phyloP scores from a whole-genome alignment of 53 echinoderm and acorn worm genomes.

The Pentamera pediparva region DNA sequence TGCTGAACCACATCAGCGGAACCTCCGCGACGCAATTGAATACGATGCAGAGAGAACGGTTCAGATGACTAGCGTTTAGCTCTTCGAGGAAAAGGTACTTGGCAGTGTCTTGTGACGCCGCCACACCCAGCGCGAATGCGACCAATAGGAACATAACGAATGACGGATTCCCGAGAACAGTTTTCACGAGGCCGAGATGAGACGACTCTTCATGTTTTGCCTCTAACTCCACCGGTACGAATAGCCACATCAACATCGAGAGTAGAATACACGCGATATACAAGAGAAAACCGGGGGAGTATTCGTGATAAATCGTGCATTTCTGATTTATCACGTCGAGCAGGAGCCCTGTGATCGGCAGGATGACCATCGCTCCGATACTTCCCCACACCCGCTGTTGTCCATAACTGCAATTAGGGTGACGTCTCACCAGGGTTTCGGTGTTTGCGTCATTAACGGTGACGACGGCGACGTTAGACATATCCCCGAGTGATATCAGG shows the following conservation, averaged over 20 bases:
- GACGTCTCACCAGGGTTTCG: background rate
- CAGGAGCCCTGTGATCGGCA: background rate
- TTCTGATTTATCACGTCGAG: background rate
- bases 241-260: background rate
- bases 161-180: background rate
- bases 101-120: background rate
- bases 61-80: background rate
- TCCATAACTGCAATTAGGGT: background rate
- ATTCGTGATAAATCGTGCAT: background rate
- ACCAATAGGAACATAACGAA: background rate
- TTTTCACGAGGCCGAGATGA: background rate
- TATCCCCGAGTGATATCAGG: background rate
- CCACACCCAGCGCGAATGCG: background rate
- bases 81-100: slow-evolving; percentile 8
- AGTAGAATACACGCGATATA: background rate
- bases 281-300: background rate
- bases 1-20: background rate
- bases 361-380: background rate
- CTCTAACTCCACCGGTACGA: background rate
- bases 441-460: background rate
- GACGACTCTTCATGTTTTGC: too few relatives aligned
- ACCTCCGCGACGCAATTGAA: background rate
- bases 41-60: slow-evolving; percentile 4
- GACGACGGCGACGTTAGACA: background rate
- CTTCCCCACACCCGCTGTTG: background rate